These are phyloP conservation scores for Saxidomus purpurata DNA, from an alignment of 1,140 invertebrate genomes.

Conservation along the genomic window DNA sequence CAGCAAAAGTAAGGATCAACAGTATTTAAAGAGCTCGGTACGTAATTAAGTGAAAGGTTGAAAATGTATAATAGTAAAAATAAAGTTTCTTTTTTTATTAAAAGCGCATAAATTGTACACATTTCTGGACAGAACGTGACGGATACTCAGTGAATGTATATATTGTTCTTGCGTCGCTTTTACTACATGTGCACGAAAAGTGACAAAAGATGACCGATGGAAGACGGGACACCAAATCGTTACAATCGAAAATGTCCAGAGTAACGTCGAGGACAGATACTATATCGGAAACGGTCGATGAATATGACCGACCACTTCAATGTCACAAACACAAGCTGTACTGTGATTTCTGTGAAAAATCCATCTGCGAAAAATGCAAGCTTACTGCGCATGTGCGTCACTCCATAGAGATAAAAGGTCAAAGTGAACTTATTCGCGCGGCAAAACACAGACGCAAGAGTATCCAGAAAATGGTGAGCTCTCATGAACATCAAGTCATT, in stretches of 20 bases:
- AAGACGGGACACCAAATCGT: background rate
- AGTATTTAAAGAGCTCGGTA: no score
- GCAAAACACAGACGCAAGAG: constrained; percentile 38
- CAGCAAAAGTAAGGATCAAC: no score
- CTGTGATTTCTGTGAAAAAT: constrained; percentile 56
- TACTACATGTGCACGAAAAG: no score
- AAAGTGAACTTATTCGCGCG: constrained; percentile 14
- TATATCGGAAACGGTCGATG: background rate
- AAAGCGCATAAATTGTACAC: no score
- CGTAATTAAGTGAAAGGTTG: no score
- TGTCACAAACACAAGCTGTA: constrained; percentile 20
- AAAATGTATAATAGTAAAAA: no score
- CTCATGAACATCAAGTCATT: background rate
- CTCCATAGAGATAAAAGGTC: constrained; percentile 28
- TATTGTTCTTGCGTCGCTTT: no score
- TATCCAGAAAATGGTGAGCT: constrained; percentile 7
- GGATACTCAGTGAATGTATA: no score
- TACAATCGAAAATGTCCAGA: background rate
- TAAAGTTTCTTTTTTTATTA: no score
- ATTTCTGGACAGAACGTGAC: no score
- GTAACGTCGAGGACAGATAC: background rate
- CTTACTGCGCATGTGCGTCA: constrained; percentile 41
- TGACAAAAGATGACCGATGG: background rate
- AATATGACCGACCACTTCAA: background rate
- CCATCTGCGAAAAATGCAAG: constrained; percentile 60